These are phyloP conservation scores for Euthynnus affinis DNA, from an alignment of 2,797 vertebrate genomes.

Conservation along the genomic window DNA sequence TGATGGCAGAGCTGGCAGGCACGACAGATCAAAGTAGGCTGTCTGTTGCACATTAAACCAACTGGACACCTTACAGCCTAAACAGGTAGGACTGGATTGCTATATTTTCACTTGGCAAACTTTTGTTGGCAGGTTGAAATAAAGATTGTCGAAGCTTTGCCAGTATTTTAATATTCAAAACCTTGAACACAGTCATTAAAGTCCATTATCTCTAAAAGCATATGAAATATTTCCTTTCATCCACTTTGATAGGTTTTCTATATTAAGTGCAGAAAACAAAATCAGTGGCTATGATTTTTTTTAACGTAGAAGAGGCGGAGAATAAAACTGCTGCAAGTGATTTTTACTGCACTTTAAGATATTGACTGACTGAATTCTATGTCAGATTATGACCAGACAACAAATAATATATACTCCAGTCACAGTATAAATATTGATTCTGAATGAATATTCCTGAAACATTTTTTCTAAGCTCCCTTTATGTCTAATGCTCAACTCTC, in stretches of 20 bases:
- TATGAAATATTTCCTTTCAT: conserved; percentile 30
- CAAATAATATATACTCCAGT: conserved; percentile 1
- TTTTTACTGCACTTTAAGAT: neutral
- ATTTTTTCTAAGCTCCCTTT: neutral
- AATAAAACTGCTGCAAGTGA: neutral
- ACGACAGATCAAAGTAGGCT: conserved; percentile 56
- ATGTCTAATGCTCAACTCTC: conserved; percentile 41
- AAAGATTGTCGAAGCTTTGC: neutral
- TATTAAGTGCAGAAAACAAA: conserved; percentile 28
- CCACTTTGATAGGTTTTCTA: conserved; percentile 30
- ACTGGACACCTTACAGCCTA: conserved; percentile 43
- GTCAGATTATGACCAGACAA: neutral
- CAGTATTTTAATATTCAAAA: conserved; percentile 10
- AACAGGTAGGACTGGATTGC: conserved; percentile 66
- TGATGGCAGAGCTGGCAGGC: conserved; percentile 65
- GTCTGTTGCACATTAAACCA: conserved; percentile 66
- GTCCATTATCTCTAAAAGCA: conserved; percentile 31
- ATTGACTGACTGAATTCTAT: neutral
- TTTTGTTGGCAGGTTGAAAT: conserved; percentile 15
- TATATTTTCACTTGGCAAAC: conserved; percentile 7
- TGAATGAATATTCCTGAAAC: neutral
- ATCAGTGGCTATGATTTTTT: conserved; percentile 12
- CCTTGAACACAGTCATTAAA: conserved; percentile 28
- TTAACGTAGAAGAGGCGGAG: neutral
- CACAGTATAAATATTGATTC: neutral